These are phyloP conservation scores for Dioctria linearis DNA, from an alignment of 2,888 invertebrate species.

Conservation along the genomic window DNA sequence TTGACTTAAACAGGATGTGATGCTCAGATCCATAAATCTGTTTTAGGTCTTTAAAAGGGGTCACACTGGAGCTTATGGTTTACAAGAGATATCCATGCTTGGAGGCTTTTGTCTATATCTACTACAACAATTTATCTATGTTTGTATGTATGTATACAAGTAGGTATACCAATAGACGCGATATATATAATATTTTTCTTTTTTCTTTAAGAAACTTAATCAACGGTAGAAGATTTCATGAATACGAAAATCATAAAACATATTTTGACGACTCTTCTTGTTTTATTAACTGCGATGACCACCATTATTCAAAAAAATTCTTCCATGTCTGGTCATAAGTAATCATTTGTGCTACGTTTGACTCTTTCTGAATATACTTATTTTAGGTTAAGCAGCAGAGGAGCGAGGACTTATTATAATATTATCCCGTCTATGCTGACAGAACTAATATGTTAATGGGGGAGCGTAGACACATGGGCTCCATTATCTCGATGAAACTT, in stretches of 20 bases:
- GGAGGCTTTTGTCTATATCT: no score
- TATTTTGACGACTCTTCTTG: background rate
- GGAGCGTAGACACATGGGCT: slow-evolving; percentile 35
- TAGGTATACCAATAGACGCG: no score
- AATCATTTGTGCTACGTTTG: slow-evolving; percentile 6
- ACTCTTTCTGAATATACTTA: no score
- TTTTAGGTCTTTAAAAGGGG: slow-evolving; percentile 41
- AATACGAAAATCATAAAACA: no score
- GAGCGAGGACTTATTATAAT: slow-evolving; percentile 15
- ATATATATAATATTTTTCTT: no score
- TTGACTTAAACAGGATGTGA: slow-evolving; percentile 48
- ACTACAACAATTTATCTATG: no score
- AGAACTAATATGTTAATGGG: slow-evolving; percentile 41
- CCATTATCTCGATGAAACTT: slow-evolving; percentile 47
- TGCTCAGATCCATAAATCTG: slow-evolving; percentile 43
- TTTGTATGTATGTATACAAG: no score
- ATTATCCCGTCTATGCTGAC: slow-evolving; percentile 23
- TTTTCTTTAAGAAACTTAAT: no score
- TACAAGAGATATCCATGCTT: background rate
- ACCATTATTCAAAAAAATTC: slow-evolving; percentile 4
- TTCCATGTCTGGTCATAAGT: background rate
- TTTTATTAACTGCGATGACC: slow-evolving; percentile 39
- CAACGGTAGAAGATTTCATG: no score
- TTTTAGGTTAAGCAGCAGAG: background rate
- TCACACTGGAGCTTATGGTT: slow-evolving; percentile 1